These are phyloP conservation scores for Macrosoma leucophasiata DNA, from an alignment of 2,888 invertebrate species.

Conservation along the genomic window DNA sequence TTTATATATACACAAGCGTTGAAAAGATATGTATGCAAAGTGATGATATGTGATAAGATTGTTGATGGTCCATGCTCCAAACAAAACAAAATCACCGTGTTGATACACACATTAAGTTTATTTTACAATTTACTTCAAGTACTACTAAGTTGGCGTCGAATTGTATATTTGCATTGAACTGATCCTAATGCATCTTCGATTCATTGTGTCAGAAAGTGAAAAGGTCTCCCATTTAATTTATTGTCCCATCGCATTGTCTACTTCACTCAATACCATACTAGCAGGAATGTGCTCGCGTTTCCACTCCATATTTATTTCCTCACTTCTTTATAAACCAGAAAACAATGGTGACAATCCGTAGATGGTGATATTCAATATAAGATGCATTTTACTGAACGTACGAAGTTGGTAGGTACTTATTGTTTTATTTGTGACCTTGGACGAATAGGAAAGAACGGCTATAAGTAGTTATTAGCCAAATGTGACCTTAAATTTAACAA, in stretches of 20 bases:
- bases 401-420: slow-evolving; percentile 25
- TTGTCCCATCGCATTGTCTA: slow-evolving; percentile 23
- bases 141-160: background rate
- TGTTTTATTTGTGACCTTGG: slow-evolving; percentile 24
- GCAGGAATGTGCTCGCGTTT: slow-evolving; percentile 31
- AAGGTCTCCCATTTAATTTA: slow-evolving; percentile 30
- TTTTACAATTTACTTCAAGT: too few relatives aligned
- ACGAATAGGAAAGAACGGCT: too few relatives aligned
- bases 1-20: too few relatives aligned
- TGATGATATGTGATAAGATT: too few relatives aligned
- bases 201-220: slow-evolving; percentile 25
- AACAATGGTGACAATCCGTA: slow-evolving; percentile 33
- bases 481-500: too few relatives aligned
- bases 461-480: too few relatives aligned
- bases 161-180: slow-evolving; percentile 30
- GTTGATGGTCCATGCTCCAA: too few relatives aligned
- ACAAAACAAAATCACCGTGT: too few relatives aligned
- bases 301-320: slow-evolving; percentile 28
- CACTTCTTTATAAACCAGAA: slow-evolving; percentile 31
- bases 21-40: too few relatives aligned
- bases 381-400: slow-evolving; percentile 26
- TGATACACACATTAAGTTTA: too few relatives aligned
- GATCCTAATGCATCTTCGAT: slow-evolving; percentile 17
- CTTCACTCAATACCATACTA: slow-evolving; percentile 31
- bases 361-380: slow-evolving; percentile 31